Conservation (phyloP, 1,140 invertebrate species). For the Eubasilissa regina region DNA sequence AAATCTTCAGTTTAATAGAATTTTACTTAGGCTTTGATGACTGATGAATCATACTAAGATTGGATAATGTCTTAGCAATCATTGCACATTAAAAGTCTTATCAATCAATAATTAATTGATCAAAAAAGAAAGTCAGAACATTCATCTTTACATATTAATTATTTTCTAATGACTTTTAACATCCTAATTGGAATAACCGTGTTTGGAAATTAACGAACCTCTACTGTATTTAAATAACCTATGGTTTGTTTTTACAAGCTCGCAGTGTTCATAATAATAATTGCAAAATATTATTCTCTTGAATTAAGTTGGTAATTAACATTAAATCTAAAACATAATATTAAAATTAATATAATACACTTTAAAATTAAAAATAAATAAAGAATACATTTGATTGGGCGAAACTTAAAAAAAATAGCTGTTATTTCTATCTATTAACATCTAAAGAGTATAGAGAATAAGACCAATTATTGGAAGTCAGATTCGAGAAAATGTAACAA, state of each 20-base stretch:
- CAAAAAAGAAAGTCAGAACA: too few relatives aligned
- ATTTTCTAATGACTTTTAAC: too few relatives aligned
- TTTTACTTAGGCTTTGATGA: too few relatives aligned
- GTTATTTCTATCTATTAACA: slow-evolving; percentile 6
- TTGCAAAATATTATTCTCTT: background rate
- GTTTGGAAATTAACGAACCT: background rate
- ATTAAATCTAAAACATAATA: background rate
- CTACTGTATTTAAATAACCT: background rate
- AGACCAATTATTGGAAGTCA: slow-evolving; percentile 11
- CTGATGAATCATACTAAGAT: too few relatives aligned
- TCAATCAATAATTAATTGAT: too few relatives aligned
- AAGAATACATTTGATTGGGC: slow-evolving; percentile 1
- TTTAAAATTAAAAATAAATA: slow-evolving; percentile 36
- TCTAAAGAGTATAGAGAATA: slow-evolving; percentile 3
- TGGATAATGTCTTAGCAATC: too few relatives aligned
- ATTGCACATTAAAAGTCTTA: too few relatives aligned
- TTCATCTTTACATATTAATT: too few relatives aligned
- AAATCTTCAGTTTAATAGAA: too few relatives aligned
- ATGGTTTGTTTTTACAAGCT: background rate
- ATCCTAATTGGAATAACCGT: too few relatives aligned
- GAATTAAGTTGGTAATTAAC: background rate
- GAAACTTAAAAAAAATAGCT: slow-evolving; percentile 11
- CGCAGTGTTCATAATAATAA: background rate
- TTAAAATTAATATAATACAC: slow-evolving; percentile 28
- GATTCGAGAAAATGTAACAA: background rate